Conservation (phyloP, 2,797 vertebrate genomes). For the Cygnus olor region DNA sequence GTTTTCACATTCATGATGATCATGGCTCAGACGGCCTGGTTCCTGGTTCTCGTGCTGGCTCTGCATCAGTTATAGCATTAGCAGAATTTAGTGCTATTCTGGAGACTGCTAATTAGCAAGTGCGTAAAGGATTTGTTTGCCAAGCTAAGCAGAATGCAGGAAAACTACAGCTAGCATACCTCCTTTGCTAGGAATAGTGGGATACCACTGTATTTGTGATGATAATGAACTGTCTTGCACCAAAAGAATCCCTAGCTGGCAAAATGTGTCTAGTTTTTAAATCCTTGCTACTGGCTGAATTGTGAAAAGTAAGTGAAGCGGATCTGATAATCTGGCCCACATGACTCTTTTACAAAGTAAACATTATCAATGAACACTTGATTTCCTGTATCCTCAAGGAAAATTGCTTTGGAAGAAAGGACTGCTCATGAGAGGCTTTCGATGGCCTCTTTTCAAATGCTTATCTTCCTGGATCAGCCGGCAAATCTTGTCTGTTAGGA, state of each 20-base stretch:
- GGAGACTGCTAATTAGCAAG: background rate
- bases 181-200: background rate
- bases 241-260: background rate
- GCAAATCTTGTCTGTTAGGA: background rate
- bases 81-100: background rate
- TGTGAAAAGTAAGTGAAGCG: background rate
- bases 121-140: background rate
- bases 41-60: background rate
- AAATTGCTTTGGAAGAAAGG: slow-evolving; percentile 37
- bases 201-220: background rate
- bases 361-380: slow-evolving; percentile 44
- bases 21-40: background rate
- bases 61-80: background rate
- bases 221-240: background rate
- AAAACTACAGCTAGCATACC: background rate
- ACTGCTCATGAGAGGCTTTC: slow-evolving; percentile 17
- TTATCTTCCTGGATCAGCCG: slow-evolving; percentile 45
- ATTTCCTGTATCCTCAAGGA: slow-evolving; percentile 51
- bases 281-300: background rate
- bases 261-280: background rate
- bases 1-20: background rate
- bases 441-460: slow-evolving; percentile 46
- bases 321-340: slow-evolving; percentile 35
- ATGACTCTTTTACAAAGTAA: slow-evolving; percentile 22
- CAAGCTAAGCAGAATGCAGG: background rate